Evolutionary conservation across 1,140 invertebrate genomes (phyloP).

Genomic region (Drosophila tsacasi): DNA sequence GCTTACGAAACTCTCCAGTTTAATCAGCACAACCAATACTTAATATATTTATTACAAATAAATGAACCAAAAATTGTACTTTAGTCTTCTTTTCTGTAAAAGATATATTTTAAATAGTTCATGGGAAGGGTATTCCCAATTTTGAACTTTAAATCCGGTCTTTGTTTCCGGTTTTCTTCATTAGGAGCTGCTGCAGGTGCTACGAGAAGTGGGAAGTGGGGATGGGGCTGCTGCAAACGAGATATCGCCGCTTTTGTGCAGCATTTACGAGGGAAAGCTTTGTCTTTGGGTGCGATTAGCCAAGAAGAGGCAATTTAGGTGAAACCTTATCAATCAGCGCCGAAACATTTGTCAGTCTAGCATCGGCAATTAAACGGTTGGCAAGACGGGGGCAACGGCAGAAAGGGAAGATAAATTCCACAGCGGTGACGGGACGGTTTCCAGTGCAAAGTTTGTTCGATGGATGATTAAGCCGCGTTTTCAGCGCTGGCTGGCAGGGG

Average conservation of each 20-base stretch:
- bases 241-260: slow-evolving; percentile 23
- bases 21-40: slow-evolving; percentile 3
- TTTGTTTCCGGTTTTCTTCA: slow-evolving; percentile 12
- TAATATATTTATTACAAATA: slow-evolving; percentile 17
- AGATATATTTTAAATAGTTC: background rate
- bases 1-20: slow-evolving; percentile 5
- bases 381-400: background rate
- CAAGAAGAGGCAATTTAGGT: slow-evolving; percentile 45
- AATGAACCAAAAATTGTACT: slow-evolving; percentile 1
- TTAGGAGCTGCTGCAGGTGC: slow-evolving; percentile 19
- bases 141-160: background rate
- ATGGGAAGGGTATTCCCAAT: slow-evolving; percentile 1
- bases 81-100: background rate
- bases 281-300: slow-evolving; percentile 56
- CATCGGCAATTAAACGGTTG: slow-evolving; percentile 30
- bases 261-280: slow-evolving; percentile 68
- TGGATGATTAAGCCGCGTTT: slow-evolving; percentile 70
- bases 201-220: background rate
- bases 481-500: slow-evolving; percentile 5
- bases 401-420: slow-evolving; percentile 50
- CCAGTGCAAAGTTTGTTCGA: slow-evolving; percentile 73
- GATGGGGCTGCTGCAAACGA: slow-evolving; percentile 46
- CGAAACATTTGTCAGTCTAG: slow-evolving; percentile 22
- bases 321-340: slow-evolving; percentile 70
- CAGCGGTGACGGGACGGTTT: slow-evolving; percentile 55